These are phyloP conservation scores for Apamea monoglypha DNA, from an alignment of 2,888 invertebrate species.

Conservation along the genomic window DNA sequence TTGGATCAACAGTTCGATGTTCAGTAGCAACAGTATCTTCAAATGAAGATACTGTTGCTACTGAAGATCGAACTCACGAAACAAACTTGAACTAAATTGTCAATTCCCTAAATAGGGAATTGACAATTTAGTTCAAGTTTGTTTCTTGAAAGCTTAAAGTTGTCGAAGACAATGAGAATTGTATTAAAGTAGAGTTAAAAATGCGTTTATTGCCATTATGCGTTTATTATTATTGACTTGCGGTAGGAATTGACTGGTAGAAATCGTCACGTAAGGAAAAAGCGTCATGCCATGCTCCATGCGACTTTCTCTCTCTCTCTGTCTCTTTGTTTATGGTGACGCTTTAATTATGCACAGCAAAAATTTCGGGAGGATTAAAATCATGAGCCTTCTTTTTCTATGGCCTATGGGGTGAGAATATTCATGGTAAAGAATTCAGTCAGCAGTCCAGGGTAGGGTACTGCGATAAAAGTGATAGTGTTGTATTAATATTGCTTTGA, in stretches of 20 bases:
- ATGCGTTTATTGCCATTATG: no score
- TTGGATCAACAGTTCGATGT: conserved; percentile 33
- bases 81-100: no score
- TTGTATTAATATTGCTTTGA: not conserved
- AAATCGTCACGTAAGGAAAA: no score
- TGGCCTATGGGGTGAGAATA: not conserved
- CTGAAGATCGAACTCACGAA: no score
- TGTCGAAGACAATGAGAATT: not conserved
- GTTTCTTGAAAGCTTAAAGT: conserved; percentile 1
- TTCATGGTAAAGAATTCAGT: not conserved
- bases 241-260: no score
- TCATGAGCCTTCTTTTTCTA: not conserved
- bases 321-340: no score
- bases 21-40: conserved; percentile 8
- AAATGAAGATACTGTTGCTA: no score
- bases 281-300: no score
- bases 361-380: no score
- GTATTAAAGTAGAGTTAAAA: not conserved
- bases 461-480: not conserved
- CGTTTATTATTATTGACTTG: no score
- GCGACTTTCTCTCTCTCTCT: no score
- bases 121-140: conserved; percentile 13
- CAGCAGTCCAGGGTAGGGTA: not conserved
- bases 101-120: conserved; percentile 14
- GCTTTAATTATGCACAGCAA: no score